These are phyloP conservation scores for Trilocha varians DNA, from an alignment of 2,888 invertebrate species.

Conservation along the genomic window DNA sequence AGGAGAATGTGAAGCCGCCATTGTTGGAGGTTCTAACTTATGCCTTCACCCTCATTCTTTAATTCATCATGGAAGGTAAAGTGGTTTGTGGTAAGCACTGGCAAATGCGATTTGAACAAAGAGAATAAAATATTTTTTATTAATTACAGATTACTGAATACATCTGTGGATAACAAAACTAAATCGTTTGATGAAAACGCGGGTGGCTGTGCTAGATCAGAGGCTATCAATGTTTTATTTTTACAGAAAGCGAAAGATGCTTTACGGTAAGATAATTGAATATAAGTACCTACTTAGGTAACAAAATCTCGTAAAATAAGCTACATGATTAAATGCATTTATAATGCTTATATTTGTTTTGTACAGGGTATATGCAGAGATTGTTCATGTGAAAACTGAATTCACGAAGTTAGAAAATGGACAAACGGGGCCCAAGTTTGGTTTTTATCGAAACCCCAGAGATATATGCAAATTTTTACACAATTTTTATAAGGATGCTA, in stretches of 20 bases:
- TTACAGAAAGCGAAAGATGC: slow-evolving; percentile 75
- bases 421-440: slow-evolving; percentile 19
- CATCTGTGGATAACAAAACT: slow-evolving; percentile 85
- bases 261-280: slow-evolving; percentile 17
- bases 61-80: slow-evolving; percentile 20
- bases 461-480: slow-evolving; percentile 23
- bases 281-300: no score
- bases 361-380: slow-evolving; percentile 30
- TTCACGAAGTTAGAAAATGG: slow-evolving; percentile 13
- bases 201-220: slow-evolving; percentile 80
- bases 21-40: slow-evolving; percentile 68
- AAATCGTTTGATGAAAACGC: slow-evolving; percentile 87
- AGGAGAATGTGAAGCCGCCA: slow-evolving; percentile 55
- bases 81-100: not conserved
- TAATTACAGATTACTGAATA: slow-evolving; percentile 23
- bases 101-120: no score
- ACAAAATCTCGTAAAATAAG: no score
- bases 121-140: no score
- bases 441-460: slow-evolving; percentile 21
- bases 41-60: slow-evolving; percentile 44
- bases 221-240: slow-evolving; percentile 77
- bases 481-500: slow-evolving; percentile 68
- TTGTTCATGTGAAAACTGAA: slow-evolving; percentile 25
- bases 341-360: no score
- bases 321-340: no score